These are phyloP conservation scores for Empidonax traillii DNA, from an alignment of 2,113 vertebrate genomes.

Conservation along the genomic window DNA sequence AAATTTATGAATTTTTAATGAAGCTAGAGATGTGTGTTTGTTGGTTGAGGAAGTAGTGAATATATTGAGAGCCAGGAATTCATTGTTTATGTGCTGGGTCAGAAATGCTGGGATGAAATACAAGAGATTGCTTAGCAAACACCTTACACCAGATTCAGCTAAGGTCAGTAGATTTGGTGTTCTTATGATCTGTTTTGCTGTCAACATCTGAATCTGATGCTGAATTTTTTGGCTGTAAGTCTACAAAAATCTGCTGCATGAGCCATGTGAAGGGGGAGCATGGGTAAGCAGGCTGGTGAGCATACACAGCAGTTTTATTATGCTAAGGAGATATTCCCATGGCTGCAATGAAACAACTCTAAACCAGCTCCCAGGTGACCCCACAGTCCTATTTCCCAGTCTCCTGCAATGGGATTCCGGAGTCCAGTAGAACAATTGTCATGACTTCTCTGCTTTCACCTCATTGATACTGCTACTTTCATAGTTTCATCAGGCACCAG, in stretches of 20 bases:
- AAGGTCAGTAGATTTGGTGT: background rate
- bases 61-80: background rate
- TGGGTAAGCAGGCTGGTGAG: background rate
- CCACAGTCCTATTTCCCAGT: background rate
- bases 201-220: background rate
- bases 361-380: background rate
- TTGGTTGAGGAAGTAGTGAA: background rate
- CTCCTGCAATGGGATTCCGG: background rate
- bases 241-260: background rate
- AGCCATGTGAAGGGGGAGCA: background rate
- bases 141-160: background rate
- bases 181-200: background rate
- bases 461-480: background rate
- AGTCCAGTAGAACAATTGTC: accelerated
- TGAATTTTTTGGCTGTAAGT: background rate
- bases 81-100: background rate
- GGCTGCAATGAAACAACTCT: background rate
- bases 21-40: background rate
- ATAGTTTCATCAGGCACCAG: background rate
- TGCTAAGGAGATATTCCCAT: background rate
- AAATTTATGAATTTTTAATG: background rate
- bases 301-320: background rate
- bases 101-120: background rate
- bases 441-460: background rate
- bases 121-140: background rate